Conservation (phyloP, 2,888 invertebrate genomes). For the Acrobasis consociella region DNA sequence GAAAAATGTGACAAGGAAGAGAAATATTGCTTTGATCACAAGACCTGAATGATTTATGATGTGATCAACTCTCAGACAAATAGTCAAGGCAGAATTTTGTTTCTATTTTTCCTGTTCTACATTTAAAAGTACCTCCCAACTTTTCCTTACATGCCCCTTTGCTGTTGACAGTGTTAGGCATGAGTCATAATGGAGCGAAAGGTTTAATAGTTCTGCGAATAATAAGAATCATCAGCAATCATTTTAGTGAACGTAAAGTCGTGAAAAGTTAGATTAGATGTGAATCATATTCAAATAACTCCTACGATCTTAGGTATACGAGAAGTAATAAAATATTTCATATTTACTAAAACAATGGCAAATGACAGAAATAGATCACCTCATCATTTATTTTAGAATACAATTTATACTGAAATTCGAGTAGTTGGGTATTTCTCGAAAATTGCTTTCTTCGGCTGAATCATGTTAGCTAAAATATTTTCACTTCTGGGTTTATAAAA, state of each 20-base stretch:
- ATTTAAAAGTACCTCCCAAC: slow-evolving; percentile 22
- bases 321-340: not conserved
- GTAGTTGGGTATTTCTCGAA: too few species aligned
- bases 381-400: too few species aligned
- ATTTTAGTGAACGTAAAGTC: not conserved
- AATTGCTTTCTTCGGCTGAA: too few species aligned
- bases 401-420: too few species aligned
- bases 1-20: slow-evolving; percentile 28
- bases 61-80: not conserved
- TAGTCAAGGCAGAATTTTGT: slow-evolving; percentile 19
- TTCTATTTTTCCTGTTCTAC: slow-evolving; percentile 29
- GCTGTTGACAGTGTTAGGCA: slow-evolving; percentile 16
- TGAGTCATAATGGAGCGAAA: slow-evolving; percentile 29
- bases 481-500: too few species aligned
- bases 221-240: slow-evolving; percentile 20
- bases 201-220: slow-evolving; percentile 32
- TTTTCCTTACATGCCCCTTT: not conserved
- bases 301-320: not conserved
- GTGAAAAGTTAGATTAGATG: not conserved
- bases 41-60: slow-evolving; percentile 33
- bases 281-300: slow-evolving; percentile 19
- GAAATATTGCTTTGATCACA: slow-evolving; percentile 31
- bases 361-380: too few species aligned
- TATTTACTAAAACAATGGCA: too few species aligned
- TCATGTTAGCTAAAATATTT: too few species aligned